These are phyloP conservation scores for Watsonalla cultraria DNA, from an alignment of 2,888 invertebrate genomes.

Conservation along the genomic window DNA sequence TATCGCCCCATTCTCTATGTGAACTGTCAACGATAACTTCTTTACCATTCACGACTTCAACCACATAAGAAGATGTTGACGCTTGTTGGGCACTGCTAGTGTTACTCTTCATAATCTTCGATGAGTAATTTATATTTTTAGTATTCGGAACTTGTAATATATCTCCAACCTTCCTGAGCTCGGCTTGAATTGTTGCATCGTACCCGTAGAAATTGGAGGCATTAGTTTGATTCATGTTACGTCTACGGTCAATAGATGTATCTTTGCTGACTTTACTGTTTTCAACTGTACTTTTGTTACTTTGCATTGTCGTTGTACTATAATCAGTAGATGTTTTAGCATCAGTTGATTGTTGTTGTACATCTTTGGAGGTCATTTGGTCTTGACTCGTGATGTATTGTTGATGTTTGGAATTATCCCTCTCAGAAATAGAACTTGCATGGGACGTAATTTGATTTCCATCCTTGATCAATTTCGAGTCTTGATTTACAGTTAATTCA, in stretches of 20 bases:
- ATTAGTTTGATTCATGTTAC: slow-evolving; percentile 57
- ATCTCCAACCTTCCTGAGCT: slow-evolving; percentile 65
- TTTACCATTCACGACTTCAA: slow-evolving; percentile 81
- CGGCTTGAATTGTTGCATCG: slow-evolving; percentile 63
- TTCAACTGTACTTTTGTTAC: slow-evolving; percentile 32
- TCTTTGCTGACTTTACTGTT: slow-evolving; percentile 33
- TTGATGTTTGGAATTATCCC: slow-evolving; percentile 58
- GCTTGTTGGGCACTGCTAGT: slow-evolving; percentile 79
- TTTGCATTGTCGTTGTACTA: slow-evolving; percentile 16
- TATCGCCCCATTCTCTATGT: slow-evolving; percentile 79
- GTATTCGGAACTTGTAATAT: slow-evolving; percentile 59
- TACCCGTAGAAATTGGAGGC: slow-evolving; percentile 71
- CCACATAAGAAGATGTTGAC: slow-evolving; percentile 80
- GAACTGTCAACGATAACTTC: slow-evolving; percentile 78
- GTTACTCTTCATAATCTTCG: slow-evolving; percentile 75
- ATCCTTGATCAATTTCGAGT: slow-evolving; percentile 64
- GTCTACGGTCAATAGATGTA: slow-evolving; percentile 36
- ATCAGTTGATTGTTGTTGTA: slow-evolving; percentile 19
- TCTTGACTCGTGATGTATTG: slow-evolving; percentile 50
- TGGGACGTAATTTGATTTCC: slow-evolving; percentile 60
- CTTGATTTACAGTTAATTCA: slow-evolving; percentile 56
- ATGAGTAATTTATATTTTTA: slow-evolving; percentile 64
- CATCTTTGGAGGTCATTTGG: slow-evolving; percentile 34
- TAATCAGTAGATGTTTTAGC: slow-evolving; percentile 16
- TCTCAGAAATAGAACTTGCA: slow-evolving; percentile 59